Evolutionary conservation across 1,140 invertebrate genomes (phyloP).

Genomic region (Eulimnadia texana): DNA sequence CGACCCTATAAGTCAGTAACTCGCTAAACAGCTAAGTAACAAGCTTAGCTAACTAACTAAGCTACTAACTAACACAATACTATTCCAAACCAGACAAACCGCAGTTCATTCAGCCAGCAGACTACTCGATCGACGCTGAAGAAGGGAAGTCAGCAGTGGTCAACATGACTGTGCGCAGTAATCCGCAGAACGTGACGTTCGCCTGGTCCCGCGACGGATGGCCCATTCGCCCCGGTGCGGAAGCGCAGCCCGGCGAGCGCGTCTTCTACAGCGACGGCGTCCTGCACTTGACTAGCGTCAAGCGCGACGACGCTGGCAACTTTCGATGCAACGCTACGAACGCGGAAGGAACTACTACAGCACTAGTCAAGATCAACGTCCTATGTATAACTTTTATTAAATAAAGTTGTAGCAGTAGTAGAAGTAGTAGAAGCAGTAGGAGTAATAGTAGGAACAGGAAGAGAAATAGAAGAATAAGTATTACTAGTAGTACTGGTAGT

Average conservation of each 20-base stretch:
- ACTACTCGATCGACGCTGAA: constrained; percentile 41
- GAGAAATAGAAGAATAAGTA: too few relatives aligned
- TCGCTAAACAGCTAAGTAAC: too few relatives aligned
- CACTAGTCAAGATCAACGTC: constrained; percentile 70
- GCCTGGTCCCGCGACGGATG: constrained; percentile 73
- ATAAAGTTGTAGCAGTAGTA: too few relatives aligned
- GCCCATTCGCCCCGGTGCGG: constrained; percentile 34
- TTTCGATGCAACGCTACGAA: constrained; percentile 80
- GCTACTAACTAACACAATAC: background rate
- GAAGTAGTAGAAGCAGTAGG: too few relatives aligned
- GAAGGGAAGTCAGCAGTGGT: constrained; percentile 71
- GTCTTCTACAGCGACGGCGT: constrained; percentile 63
- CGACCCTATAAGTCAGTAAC: too few relatives aligned
- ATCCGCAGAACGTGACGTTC: constrained; percentile 64
- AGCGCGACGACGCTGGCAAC: constrained; percentile 64
- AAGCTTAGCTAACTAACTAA: background rate
- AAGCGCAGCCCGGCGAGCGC: constrained; percentile 15
- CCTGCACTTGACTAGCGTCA: constrained; percentile 65
- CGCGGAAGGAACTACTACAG: constrained; percentile 62
- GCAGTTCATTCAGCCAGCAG: background rate
- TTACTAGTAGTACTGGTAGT: too few relatives aligned
- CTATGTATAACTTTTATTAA: constrained; percentile 58
- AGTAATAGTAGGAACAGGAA: too few relatives aligned
- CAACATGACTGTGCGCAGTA: constrained; percentile 62
- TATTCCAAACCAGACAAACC: too few relatives aligned